A percentile compares a stretch with the other conserved stretches of the same genome.
These are phyloP conservation scores for Campoletis sonorensis DNA, from an alignment of 1,140 invertebrate species.

Conservation along the genomic window DNA sequence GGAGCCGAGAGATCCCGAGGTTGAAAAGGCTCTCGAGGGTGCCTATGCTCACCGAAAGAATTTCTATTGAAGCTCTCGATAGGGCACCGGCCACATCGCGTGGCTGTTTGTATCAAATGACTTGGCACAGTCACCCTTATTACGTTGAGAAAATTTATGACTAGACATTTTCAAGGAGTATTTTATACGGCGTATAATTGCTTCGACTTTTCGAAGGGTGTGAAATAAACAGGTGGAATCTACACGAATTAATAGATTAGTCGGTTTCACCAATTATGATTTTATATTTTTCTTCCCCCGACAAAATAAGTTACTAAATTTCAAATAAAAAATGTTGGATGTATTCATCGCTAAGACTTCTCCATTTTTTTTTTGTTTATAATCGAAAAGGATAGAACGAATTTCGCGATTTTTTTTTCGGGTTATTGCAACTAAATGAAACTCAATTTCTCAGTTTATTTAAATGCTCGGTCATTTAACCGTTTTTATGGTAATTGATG, in stretches of 20 bases:
- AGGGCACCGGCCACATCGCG: constrained; percentile 45
- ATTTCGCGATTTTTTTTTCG: too few relatives aligned
- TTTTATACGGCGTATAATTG: constrained; percentile 67
- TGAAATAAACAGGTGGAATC: neutral
- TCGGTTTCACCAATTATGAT: neutral
- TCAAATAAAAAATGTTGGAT: too few relatives aligned
- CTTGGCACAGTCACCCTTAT: constrained; percentile 69
- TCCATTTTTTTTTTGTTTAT: too few relatives aligned
- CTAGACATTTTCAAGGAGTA: constrained; percentile 65
- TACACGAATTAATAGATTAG: neutral
- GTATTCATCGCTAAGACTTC: too few relatives aligned
- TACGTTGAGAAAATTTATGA: constrained; percentile 66
- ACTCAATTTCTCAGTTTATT: too few relatives aligned
- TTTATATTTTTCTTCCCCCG: too few relatives aligned
- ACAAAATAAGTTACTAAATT: too few relatives aligned
- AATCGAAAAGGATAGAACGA: too few relatives aligned
- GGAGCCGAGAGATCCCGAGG: constrained; percentile 30
- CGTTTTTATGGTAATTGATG: too few relatives aligned
- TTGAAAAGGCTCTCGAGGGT: constrained; percentile 54
- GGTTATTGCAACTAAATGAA: too few relatives aligned
- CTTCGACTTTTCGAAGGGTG: constrained; percentile 43
- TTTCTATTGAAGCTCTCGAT: constrained; percentile 69
- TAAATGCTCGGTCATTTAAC: too few relatives aligned
- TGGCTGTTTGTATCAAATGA: constrained; percentile 62
- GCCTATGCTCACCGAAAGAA: constrained; percentile 57